Percentiles rank a stretch among this genome's conserved stretches.
Evolutionary conservation across 2,113 vertebrate genomes (phyloP).

Genomic region (Nothocercus nigrocapillus): DNA sequence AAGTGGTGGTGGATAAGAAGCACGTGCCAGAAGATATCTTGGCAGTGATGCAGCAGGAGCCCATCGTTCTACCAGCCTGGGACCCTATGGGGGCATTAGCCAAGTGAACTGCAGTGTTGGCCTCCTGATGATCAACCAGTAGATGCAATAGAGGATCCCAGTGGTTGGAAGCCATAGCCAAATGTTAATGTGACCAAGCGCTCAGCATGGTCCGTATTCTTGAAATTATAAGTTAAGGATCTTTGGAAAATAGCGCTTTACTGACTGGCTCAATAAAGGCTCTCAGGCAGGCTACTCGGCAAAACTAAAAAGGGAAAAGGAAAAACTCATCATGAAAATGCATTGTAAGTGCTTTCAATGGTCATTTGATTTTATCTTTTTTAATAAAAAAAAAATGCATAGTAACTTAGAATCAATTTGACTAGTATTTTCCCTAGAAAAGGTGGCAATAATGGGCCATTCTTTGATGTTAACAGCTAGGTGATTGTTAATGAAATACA

Average conservation of each 20-base stretch:
- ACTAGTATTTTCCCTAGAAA: neutral
- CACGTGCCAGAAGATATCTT: slow-evolving; percentile 84
- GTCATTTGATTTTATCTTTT: slow-evolving; percentile 17
- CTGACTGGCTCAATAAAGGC: neutral
- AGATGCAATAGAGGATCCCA: slow-evolving; percentile 69
- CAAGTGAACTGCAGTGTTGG: slow-evolving; percentile 68
- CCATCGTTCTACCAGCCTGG: slow-evolving; percentile 92
- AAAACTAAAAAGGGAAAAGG: neutral
- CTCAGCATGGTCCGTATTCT: neutral
- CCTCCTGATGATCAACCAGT: slow-evolving; percentile 43
- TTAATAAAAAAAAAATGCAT: neutral
- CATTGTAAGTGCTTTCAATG: neutral
- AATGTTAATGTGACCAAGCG: neutral
- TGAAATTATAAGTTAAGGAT: slow-evolving; percentile 37
- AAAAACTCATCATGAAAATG: neutral
- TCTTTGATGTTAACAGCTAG: neutral
- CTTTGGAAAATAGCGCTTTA: slow-evolving; percentile 63
- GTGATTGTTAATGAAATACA: neutral
- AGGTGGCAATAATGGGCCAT: neutral
- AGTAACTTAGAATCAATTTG: neutral
- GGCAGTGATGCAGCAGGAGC: slow-evolving; percentile 90
- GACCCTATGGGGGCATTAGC: slow-evolving; percentile 97
- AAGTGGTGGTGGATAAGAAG: slow-evolving; percentile 95
- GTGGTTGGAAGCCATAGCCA: slow-evolving; percentile 73
- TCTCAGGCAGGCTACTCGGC: slow-evolving; percentile 46